Evolutionary conservation across 1,140 invertebrate species (phyloP), one percentile per base, ranked within the genome.

Genomic region (Procambarus virginalis): DNA sequence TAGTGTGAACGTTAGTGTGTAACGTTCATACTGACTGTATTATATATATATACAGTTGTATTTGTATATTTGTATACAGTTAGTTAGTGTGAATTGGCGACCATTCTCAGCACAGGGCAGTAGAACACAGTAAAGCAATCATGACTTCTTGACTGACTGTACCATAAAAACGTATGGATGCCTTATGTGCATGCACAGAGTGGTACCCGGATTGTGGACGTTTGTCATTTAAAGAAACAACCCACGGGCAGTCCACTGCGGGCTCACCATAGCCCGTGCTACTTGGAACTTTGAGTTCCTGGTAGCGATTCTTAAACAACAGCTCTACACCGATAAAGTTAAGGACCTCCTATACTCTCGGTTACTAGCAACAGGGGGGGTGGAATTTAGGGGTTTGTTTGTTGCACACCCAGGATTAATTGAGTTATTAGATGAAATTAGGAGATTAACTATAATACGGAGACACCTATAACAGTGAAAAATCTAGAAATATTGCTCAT

Each of bases 171-270:
- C 48, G 78, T 64, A 88, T 51, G 77, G 86, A 81, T 88, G 86
- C 86, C 86, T 88, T 88, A 88, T 64, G 86, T 88, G 86, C 86
- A 82, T 82, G 73, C 78, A 84, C n/a, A 85, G 84, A 77, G 84
- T 85, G 84, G 49, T 85, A 77, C 51, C 78, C 20, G 78, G 78
- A 22, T 55, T 58, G 10, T 80, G 78, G 5, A 80, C 17, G 20
- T 51, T 46, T 48, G 60, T 58, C 78, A 51, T 58, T 2, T 2
- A 17, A 34, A 10, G 77, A 79, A 79, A 79, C 12, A 58, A 58
- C 12, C n/a, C 34, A 34, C 34, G 34, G 34, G 34, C 34, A 34
- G 34, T 34, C 34, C 34, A 34, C 34, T 34, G 34, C 34, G 34
- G 34, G 34, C 34, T 34, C 34, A 34, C 34, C 34, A 34, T 34